Percentiles rank a stretch among this genome's conserved stretches.
phyloP scores from a whole-genome alignment of 2,113 vertebrate species.

The Ptyas mucosa region DNA sequence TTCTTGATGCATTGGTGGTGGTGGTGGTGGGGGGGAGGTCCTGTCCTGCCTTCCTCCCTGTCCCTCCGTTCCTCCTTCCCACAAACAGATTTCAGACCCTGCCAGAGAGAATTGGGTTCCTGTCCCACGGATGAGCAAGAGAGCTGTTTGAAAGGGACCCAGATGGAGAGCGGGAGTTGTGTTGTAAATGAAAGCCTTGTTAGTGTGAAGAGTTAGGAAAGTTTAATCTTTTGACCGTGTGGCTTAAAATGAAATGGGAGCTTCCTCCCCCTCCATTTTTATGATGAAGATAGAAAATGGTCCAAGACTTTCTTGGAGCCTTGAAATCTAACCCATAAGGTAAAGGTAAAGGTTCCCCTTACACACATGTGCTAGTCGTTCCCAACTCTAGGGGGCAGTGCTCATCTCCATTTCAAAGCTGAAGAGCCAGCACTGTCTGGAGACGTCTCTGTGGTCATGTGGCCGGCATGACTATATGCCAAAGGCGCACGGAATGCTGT shows the following conservation, averaged over 20 bases:
- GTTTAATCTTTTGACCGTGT: not conserved
- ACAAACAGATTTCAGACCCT: not conserved
- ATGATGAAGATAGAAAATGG: not conserved
- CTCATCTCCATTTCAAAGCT: too few species aligned
- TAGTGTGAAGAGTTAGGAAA: not conserved
- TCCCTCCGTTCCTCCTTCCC: not conserved
- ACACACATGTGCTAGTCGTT: too few species aligned
- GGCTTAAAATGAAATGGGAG: not conserved
- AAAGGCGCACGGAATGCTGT: too few species aligned
- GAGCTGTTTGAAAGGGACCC: not conserved
- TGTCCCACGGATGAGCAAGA: not conserved
- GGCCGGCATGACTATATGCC: too few species aligned
- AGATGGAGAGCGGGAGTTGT: not conserved
- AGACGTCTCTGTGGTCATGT: too few species aligned
- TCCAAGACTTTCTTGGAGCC: not conserved
- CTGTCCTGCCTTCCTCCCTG: not conserved
- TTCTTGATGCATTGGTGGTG: not conserved
- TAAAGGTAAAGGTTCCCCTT: too few species aligned
- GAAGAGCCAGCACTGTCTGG: too few species aligned
- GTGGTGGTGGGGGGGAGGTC: not conserved
- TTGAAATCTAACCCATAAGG: too few species aligned
- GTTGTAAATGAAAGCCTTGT: not conserved
- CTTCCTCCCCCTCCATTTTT: not conserved
- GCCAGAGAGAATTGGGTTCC: fast-evolving
- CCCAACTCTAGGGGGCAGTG: too few species aligned